Base-by-base conservation (phyloP, 1,140 invertebrate genomes). In the Solenopsis fugax region DNA sequence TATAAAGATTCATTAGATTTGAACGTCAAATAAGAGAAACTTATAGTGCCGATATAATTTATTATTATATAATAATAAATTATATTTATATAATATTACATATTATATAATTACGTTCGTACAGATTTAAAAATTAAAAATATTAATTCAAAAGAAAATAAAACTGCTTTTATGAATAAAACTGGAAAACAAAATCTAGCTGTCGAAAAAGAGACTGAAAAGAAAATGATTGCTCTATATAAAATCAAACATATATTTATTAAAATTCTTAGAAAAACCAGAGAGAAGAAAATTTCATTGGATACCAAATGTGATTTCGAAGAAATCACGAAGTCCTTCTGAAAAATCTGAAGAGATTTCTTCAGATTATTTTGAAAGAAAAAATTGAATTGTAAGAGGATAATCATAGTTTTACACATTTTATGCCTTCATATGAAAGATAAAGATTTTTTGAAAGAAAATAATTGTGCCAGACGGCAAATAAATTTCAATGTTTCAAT, bases 401-500 rank as follows among this genome's bases (percentile, higher is more conserved):
- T 48, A 18, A 60, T 77, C 4, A 16, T 10, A 48, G 6, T 12
- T 45, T 41, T 12, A n/a, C 3, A 77, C 10, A 62, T 77, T 3
- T 12, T 7, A 0, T 24, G 21, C 16, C 37, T 18, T 29, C 29
- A 34, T 12, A 37, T 24, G 13, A 1, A 78, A 34, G n/a, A 13
- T 5, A 24, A 24, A 54, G 9, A 67, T n/a, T 24, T 52, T 18
- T 80, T 4, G 18, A 80, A 21, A 9, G 12, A 69, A 41, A 16
- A n/a, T 80, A 80, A 67, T 69, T 1, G 7, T 24, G 29, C 2
- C 24, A 77, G 48, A 6, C 24, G 5, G 10, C n/a, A n/a, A 21
- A 56, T 56, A 13, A 73, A 73, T 73, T 21, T 21, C 12, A 13
- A 76, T n/a, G 6, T 45, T 77, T 77, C 6, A 34, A 77, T 45